phyloP scores from a whole-genome alignment of 2,113 vertebrate genomes.

The Helogale parvula region DNA sequence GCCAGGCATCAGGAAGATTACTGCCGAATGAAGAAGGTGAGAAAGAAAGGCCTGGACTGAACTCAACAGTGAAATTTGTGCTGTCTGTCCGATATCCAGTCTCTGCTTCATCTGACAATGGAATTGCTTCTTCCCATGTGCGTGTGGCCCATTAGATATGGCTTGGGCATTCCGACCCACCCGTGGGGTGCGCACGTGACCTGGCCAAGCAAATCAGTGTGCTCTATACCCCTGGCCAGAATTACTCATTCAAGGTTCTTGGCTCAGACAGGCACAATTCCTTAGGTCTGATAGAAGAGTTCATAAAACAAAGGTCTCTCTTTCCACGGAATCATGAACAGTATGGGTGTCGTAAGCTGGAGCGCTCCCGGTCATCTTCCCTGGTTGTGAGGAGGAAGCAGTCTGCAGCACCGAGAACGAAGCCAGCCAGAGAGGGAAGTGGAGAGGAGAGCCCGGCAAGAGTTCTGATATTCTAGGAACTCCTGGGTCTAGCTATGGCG shows the following conservation, averaged over 20 bases:
- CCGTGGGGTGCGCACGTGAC: accelerated
- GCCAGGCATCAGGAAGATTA: background rate
- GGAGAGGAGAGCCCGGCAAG: background rate
- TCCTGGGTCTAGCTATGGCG: background rate
- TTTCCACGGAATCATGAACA: background rate
- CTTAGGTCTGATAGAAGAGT: background rate
- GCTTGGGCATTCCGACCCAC: background rate
- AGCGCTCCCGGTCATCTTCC: background rate
- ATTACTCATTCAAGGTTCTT: background rate
- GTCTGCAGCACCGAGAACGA: background rate
- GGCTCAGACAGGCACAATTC: background rate
- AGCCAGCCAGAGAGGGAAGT: background rate
- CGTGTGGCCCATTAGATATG: background rate
- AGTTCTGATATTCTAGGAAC: background rate
- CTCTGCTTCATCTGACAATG: background rate
- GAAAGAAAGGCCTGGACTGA: background rate
- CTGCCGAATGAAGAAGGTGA: background rate
- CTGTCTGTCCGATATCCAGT: background rate
- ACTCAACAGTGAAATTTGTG: background rate
- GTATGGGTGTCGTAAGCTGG: background rate
- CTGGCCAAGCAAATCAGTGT: background rate
- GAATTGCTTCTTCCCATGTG: background rate
- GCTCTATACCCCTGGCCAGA: background rate
- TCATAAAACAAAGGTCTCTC: background rate
- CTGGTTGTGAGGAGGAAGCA: background rate